Base-by-base conservation (phyloP, 2,797 vertebrate species). In the Lithobates pipiens region DNA sequence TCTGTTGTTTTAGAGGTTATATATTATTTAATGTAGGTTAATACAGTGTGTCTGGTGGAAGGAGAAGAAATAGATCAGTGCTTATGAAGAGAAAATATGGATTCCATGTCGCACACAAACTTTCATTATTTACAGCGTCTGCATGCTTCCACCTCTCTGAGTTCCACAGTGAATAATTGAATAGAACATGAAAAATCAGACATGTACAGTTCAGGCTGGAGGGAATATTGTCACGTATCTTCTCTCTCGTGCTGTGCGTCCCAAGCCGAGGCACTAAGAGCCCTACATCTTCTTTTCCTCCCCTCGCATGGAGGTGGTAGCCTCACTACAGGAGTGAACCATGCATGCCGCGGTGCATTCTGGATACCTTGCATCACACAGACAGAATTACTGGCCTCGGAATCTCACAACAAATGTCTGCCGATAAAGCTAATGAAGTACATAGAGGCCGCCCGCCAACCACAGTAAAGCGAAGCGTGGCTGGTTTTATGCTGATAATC, bases 111-210 rank as follows among this genome's bases (percentile, higher is more conserved):
- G 6, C 42, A 50, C 18, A 50, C 1, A 69, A 13, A 39, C 69
- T 7, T 74, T 27, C 44, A 85, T 80, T 80, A 75, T 85, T 85
- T 61, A 75, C 67, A 15, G 5, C 7, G 18, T 36, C 39, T 42
- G 32, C 16, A 50, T 10, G 5, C 27, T 67, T 72, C 54, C 83
- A 46, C 77, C 23, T 74, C 42, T 27, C 27, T 54, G 27, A 13
- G 61, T 18, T n/a, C 36, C 27, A 2, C 36, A 70, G 39, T 75
- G 36, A 80, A 80, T 75, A 54, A 85, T 79, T 67, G 11, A 79
- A 63, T n/a, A 21, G 3, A 29, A 68, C 70, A 32, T 23, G 8
- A 75, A 27, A 21, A 42, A 36, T 65, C 39, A 27, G 6, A n/a
- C 65, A 46, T 54, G 74, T 29, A 54, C 10, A 36, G 46, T 18